Evolutionary conservation across 23 tunicate species (phyloP).

Genomic region (Phallusia fumigata): DNA sequence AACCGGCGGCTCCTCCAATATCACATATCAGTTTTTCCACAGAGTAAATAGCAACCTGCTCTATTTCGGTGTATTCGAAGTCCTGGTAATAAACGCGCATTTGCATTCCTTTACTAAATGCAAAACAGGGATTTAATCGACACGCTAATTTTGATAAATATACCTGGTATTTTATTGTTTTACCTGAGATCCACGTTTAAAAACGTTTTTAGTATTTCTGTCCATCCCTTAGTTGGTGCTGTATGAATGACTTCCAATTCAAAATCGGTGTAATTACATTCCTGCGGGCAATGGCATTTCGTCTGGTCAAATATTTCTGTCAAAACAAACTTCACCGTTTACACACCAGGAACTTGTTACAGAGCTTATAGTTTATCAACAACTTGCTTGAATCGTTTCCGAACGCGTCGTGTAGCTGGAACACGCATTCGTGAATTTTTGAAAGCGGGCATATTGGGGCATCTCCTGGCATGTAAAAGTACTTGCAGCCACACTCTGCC

Average conservation of each 20-base stretch:
- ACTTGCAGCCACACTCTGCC: constrained; percentile 30
- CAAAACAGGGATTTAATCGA: too few relatives aligned
- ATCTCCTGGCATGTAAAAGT: constrained; percentile 18
- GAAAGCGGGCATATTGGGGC: neutral
- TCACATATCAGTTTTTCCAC: constrained; percentile 44
- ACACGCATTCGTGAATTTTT: constrained; percentile 2
- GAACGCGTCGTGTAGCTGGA: neutral
- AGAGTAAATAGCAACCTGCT: constrained; percentile 19
- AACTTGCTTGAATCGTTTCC: neutral
- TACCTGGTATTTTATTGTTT: too few relatives aligned
- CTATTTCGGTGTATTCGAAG: neutral
- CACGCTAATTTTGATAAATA: too few relatives aligned
- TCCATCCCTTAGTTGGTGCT: neutral
- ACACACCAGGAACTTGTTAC: too few relatives aligned
- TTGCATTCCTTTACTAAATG: neutral
- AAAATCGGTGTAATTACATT: neutral
- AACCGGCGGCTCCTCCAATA: constrained; percentile 53
- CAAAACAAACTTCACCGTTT: too few relatives aligned
- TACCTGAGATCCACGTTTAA: neutral
- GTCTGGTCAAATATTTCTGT: constrained; percentile 5
- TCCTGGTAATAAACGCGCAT: neutral
- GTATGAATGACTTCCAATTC: neutral
- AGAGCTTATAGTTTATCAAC: neutral
- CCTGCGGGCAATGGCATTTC: neutral
- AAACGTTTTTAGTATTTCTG: neutral